These are phyloP conservation scores for Chrysoperla carnea DNA, from an alignment of 1,140 invertebrate genomes.

Conservation along the genomic window DNA sequence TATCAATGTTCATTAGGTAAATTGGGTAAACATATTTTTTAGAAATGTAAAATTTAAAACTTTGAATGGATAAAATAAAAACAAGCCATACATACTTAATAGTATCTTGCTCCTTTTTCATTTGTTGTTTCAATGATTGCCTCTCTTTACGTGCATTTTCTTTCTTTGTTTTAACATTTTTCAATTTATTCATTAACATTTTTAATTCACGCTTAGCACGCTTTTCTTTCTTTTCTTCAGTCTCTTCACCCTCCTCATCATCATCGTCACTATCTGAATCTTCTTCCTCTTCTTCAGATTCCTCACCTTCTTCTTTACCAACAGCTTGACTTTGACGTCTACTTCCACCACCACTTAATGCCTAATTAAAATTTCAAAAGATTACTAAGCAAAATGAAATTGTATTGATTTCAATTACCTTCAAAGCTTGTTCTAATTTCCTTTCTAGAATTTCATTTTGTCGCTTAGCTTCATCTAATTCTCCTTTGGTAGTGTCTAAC, in stretches of 20 bases:
- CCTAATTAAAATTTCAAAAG: background rate
- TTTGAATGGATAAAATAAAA: too few relatives aligned
- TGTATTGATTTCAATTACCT: slow-evolving; percentile 22
- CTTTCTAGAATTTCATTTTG: slow-evolving; percentile 57
- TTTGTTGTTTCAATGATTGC: slow-evolving; percentile 52
- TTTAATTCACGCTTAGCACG: slow-evolving; percentile 52
- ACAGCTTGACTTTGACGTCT: slow-evolving; percentile 23
- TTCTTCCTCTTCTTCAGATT: slow-evolving; percentile 31
- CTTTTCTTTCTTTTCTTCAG: slow-evolving; percentile 32
- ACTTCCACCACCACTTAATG: background rate
- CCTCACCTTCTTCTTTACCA: slow-evolving; percentile 25
- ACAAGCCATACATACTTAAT: slow-evolving; percentile 39
- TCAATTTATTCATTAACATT: slow-evolving; percentile 57
- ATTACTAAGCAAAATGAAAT: background rate
- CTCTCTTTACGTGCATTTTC: slow-evolving; percentile 60
- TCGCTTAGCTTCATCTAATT: slow-evolving; percentile 60
- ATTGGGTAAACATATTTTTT: too few relatives aligned
- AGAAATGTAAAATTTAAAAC: too few relatives aligned
- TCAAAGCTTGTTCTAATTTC: slow-evolving; percentile 37
- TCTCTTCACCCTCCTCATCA: slow-evolving; percentile 44
- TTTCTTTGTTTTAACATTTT: slow-evolving; percentile 58
- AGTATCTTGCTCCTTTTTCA: slow-evolving; percentile 59
- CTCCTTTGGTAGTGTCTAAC: slow-evolving; percentile 52
- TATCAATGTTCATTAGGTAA: too few relatives aligned
- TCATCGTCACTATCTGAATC: slow-evolving; percentile 22